These are phyloP conservation scores for Hippocampus mohnikei DNA, from an alignment of 2,113 vertebrate genomes.

Conservation along the genomic window DNA sequence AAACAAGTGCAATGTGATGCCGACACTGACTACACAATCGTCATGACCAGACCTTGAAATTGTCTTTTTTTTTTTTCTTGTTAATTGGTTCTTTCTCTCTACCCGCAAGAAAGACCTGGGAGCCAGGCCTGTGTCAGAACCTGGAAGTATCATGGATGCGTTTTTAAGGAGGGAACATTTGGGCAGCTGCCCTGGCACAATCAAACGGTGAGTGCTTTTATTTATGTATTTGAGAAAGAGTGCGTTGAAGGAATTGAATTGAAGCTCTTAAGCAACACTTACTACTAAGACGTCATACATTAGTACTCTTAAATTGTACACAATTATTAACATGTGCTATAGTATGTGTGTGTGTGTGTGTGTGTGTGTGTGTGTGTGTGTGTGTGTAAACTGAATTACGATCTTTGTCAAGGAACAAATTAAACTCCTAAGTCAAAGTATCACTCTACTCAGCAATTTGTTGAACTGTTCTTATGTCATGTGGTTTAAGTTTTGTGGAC, in stretches of 20 bases:
- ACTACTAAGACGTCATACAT: neutral
- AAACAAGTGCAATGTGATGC: conserved; percentile 29
- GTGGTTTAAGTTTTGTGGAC: neutral
- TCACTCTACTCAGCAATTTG: neutral
- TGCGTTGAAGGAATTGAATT: neutral
- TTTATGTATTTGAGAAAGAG: neutral
- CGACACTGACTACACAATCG: conserved; percentile 31
- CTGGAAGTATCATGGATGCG: conserved; percentile 62
- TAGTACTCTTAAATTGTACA: neutral
- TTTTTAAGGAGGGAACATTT: conserved; percentile 51
- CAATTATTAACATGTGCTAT: too few relatives aligned
- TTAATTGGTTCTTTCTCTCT: conserved; percentile 40
- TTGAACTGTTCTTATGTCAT: neutral
- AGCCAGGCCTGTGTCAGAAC: conserved; percentile 59
- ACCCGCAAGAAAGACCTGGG: conserved; percentile 20
- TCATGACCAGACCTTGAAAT: conserved; percentile 45
- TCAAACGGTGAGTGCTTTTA: conserved; percentile 12
- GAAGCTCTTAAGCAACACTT: neutral
- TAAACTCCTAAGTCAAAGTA: neutral
- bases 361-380: too few relatives aligned
- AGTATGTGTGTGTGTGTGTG: too few relatives aligned
- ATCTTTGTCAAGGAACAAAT: neutral
- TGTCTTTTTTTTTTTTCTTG: conserved; percentile 27
- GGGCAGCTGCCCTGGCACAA: conserved; percentile 55
- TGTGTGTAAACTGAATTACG: neutral